Evolutionary conservation across 2,797 vertebrate genomes (phyloP), one percentile per base, ranked within the genome.

Genomic region (Meriones psammophilus): DNA sequence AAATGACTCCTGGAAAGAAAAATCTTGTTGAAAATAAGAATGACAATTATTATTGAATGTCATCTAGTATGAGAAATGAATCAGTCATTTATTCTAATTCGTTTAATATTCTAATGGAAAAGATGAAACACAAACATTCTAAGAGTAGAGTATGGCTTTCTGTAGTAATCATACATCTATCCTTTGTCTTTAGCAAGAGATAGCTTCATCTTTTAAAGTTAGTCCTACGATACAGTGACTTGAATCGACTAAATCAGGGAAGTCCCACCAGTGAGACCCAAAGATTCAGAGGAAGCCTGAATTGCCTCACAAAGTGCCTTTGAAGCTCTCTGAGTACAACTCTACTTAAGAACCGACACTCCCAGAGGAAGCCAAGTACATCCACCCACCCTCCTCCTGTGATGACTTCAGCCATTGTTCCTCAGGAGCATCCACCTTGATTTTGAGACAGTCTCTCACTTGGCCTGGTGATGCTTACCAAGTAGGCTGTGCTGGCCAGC

Each of bases 41-140:
- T 69, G 20, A 60, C 13, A 78, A 92, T 54, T 58, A 92, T 50
- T 50, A 8, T 10, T 69, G 39, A 96, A 84, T 17, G 56, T 6
- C 0, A 71, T 81, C 33, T 69, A 64, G 30, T 60, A 58, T 58
- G 6, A 94, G 66, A 95, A 92, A 94, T 78, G 17, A 95, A 64
- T 94, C 73, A 60, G 46, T 58, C 7, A n/a, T 83, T 95, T 64
- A 64, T 56, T 69, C 56, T 28, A 74, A 88, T 94, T 87, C 92
- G n/a, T 84, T 95, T 94, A 39, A 46, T 92, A 79, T 39, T 95
- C 60, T 94, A 87, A 84, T 83, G 33, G 94, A 91, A 93, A 15
- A 89, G 54, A 91, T 73, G 33, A 80, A 95, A 20, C 88, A 81
- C 28, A 26, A 89, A 95, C 56, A 26, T 22, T 79, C 60, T 62